A percentile compares a stretch with the other conserved stretches of the same genome.
These are phyloP conservation scores for Oreortyx pictus DNA, from an alignment of 2,797 vertebrate genomes.

Conservation along the genomic window DNA sequence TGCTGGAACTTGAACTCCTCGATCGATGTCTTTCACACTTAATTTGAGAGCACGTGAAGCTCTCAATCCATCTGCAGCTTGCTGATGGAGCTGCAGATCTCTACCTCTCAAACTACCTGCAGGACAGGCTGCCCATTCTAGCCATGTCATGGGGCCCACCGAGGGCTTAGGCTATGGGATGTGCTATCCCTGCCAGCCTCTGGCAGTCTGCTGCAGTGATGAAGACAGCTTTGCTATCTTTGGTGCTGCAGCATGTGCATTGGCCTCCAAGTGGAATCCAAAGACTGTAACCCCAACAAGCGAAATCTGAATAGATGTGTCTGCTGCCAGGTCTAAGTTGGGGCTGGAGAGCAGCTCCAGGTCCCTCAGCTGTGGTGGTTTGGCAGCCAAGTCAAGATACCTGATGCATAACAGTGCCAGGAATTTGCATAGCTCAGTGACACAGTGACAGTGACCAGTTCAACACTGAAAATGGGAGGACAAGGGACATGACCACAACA, in stretches of 20 bases:
- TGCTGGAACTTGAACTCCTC: background rate
- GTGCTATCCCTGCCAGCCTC: background rate
- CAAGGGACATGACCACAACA: background rate
- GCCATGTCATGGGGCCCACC: background rate
- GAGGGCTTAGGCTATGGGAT: background rate
- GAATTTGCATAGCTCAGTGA: background rate
- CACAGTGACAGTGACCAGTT: background rate
- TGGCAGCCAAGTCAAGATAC: conserved; percentile 2
- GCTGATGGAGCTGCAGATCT: background rate
- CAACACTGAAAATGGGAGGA: background rate
- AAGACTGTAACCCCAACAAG: background rate
- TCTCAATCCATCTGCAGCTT: background rate
- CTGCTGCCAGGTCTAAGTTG: conserved; percentile 16
- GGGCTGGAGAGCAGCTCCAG: background rate
- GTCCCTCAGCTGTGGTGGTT: background rate
- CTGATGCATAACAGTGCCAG: background rate
- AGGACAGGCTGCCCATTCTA: background rate
- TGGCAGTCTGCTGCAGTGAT: background rate
- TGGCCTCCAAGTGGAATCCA: conserved; percentile 27
- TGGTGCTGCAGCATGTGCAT: background rate
- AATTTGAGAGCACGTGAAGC: background rate
- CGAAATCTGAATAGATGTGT: background rate
- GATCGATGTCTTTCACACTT: background rate
- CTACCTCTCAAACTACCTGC: background rate
- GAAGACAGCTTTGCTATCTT: background rate